Evolutionary conservation across 2,888 invertebrate genomes (phyloP), one percentile per base, ranked within the genome.

Genomic region (Oscheius myriophilus): DNA sequence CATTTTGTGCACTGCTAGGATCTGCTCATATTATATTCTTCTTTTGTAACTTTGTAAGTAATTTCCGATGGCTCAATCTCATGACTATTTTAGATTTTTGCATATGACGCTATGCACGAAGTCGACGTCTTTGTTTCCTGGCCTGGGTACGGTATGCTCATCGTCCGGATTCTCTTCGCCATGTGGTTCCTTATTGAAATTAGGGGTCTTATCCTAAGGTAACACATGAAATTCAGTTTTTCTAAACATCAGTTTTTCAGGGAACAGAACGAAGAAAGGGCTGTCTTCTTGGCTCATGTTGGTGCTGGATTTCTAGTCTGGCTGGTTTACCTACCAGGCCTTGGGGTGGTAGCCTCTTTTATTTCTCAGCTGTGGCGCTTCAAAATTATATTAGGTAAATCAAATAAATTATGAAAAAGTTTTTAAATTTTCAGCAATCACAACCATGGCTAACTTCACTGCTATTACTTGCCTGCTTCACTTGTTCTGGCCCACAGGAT

Each of bases 221-320:
- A 68, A 46, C 39, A 42, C 16, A 0, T 49, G 7, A n/a, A 16
- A 21, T 42, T 12, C 46, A 59, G 52, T n/a, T 18, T 52, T 39
- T 14, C 42, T 45, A 46, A 23, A 21, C 26, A 25, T 41, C 6
- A 49, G 14, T 33, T 9, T 69, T 80, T 55, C 51, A 82, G 92
- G 80, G 93, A 93, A 86, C 92, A 92, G 87, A 92, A 92, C 86
- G 91, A 91, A 66, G 91, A 92, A 81, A 94, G 95, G 87, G 89
- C 95, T 43, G 93, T 95, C 87, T 97, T 97, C 88, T 90, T 96
- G 67, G 91, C 96, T 59, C 96, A 97, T 87, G 94, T 96, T 88
- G 97, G 96, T 65, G 96, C 96, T 16, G 96, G 96, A 18, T 95
- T 95, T 86, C 90, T 97, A 46, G 96, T 97, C 14, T 97, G 97